Percentiles rank a stretch among this genome's conserved stretches.
phyloP scores from a whole-genome alignment of 1,140 invertebrate genomes.

The Spodoptera litura region DNA sequence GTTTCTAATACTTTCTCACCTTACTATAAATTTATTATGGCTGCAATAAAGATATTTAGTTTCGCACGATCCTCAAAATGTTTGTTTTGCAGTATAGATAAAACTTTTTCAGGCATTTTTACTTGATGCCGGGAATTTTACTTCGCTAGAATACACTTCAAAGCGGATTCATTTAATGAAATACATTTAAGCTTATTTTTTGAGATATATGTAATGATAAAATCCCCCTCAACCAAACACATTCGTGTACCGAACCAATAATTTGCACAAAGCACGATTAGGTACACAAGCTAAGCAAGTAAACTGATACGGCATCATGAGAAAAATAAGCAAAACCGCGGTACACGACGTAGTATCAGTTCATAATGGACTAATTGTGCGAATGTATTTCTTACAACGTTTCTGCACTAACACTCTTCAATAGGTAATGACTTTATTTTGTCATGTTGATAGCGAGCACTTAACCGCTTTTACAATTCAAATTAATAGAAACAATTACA shows the following conservation, averaged over 20 bases:
- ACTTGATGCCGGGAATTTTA: constrained; percentile 1
- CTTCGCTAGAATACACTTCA: background rate
- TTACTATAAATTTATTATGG: constrained; percentile 41
- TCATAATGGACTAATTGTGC: constrained; percentile 60
- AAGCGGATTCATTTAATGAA: background rate
- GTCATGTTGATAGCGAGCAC: constrained; percentile 4
- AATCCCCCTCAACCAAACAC: background rate
- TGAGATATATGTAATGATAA: background rate
- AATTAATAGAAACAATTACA: constrained; percentile 19
- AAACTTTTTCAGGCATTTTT: constrained; percentile 13
- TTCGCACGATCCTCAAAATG: background rate
- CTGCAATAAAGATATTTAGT: constrained; percentile 29
- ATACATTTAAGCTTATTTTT: no score
- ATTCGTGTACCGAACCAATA: constrained; percentile 35
- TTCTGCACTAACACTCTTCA: background rate
- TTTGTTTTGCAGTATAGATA: constrained; percentile 1
- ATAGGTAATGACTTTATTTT: constrained; percentile 39
- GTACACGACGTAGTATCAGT: constrained; percentile 51
- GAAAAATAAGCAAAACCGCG: constrained; percentile 52
- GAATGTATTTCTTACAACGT: constrained; percentile 51
- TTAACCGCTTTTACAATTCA: constrained; percentile 29
- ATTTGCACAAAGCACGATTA: constrained; percentile 34
- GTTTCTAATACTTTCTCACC: constrained; percentile 33
- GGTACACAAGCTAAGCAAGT: constrained; percentile 37
- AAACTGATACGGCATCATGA: constrained; percentile 57